These are phyloP conservation scores for Hyperoplus immaculatus DNA, from an alignment of 2,797 vertebrate species.

Conservation along the genomic window DNA sequence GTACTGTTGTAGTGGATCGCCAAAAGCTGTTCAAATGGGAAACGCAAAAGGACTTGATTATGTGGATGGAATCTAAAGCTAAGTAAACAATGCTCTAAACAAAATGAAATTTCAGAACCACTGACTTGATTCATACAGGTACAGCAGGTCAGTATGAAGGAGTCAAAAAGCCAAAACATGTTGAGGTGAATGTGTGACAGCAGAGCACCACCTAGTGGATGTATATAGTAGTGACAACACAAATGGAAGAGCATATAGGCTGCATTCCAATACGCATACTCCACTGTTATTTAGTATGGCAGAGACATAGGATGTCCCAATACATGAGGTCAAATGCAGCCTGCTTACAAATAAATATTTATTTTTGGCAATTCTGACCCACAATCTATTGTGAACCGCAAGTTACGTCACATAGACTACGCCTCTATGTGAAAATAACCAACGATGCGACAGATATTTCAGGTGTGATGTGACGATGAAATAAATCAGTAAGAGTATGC, in stretches of 20 bases:
- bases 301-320: too few relatives aligned
- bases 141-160: not conserved
- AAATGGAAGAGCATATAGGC: not conserved
- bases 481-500: too few relatives aligned
- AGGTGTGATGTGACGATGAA: too few relatives aligned
- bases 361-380: too few relatives aligned
- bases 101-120: not conserved
- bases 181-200: slow-evolving; percentile 16
- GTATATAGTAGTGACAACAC: not conserved
- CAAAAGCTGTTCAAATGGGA: slow-evolving; percentile 13
- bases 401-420: too few relatives aligned
- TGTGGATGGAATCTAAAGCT: not conserved
- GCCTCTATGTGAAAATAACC: too few relatives aligned
- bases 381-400: too few relatives aligned
- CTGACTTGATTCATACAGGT: not conserved
- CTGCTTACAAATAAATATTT: too few relatives aligned
- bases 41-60: not conserved
- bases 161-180: not conserved
- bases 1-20: not conserved
- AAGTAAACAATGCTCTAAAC: not conserved
- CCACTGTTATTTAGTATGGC: too few relatives aligned
- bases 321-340: too few relatives aligned
- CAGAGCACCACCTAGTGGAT: slow-evolving; percentile 67
- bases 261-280: too few relatives aligned
- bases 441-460: too few relatives aligned